Evolutionary conservation across 2,113 vertebrate species (phyloP).

Genomic region (Eulemur rufifrons): DNA sequence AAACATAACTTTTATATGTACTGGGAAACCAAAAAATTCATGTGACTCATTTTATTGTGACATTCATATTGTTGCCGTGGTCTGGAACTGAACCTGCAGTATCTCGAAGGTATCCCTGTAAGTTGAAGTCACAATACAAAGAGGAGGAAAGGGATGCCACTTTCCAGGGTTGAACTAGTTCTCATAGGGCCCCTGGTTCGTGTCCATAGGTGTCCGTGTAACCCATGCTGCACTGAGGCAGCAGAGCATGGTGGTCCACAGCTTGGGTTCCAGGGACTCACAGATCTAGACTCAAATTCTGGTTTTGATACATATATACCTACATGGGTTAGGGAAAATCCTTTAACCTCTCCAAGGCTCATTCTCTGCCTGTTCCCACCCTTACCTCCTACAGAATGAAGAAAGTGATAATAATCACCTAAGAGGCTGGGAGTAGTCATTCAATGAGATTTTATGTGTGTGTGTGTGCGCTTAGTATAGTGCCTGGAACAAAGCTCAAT

Average conservation of each 20-base stretch:
- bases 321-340: not conserved
- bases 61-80: not conserved
- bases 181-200: not conserved
- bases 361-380: not conserved
- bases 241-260: accelerated
- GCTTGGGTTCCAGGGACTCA: not conserved
- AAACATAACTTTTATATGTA: not conserved
- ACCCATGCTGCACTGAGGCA: accelerated
- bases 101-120: not conserved
- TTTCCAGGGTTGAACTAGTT: not conserved
- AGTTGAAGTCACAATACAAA: not conserved
- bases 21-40: not conserved
- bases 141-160: not conserved
- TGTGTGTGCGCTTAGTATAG: not conserved
- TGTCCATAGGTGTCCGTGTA: not conserved
- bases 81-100: not conserved
- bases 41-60: not conserved
- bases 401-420: not conserved
- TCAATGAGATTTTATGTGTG: not conserved
- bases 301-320: not conserved
- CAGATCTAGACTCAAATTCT: not conserved
- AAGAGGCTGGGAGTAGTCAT: not conserved
- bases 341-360: not conserved
- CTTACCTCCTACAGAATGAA: not conserved
- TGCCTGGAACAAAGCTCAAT: not conserved